Evolutionary conservation across 2,797 vertebrate genomes (phyloP).

Genomic region (Denticeps clupeoides): DNA sequence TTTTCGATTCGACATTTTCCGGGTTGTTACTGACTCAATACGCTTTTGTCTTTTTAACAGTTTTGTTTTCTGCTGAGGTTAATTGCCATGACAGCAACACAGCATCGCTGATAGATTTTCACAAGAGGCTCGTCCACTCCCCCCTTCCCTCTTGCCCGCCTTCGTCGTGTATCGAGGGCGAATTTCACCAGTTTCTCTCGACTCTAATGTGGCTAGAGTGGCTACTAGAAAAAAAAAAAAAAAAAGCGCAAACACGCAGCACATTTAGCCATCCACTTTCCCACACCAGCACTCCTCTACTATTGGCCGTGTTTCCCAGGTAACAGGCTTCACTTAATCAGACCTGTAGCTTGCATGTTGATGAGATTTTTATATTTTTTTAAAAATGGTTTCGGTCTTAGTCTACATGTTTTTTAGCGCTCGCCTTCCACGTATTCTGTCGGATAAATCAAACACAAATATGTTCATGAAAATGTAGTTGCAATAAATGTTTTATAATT

Average conservation of each 20-base stretch:
- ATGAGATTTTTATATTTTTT: constrained; percentile 18
- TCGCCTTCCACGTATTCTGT: no score
- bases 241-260: constrained; percentile 1
- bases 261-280: neutral
- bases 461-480: no score
- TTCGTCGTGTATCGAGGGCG: neutral
- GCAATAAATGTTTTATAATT: no score
- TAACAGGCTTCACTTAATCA: constrained; percentile 30
- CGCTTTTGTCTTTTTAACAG: constrained; percentile 11
- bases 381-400: no score
- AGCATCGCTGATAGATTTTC: constrained; percentile 9
- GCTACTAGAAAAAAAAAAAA: neutral
- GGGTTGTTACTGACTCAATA: constrained; percentile 15
- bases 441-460: no score
- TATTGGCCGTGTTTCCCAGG: constrained; percentile 25
- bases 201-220: neutral
- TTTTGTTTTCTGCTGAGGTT: constrained; percentile 19
- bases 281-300: constrained; percentile 1
- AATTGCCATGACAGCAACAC: constrained; percentile 11
- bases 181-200: no score
- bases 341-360: constrained; percentile 14
- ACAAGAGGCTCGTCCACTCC: neutral
- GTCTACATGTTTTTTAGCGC: no score
- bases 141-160: constrained; percentile 1
- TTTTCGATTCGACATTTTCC: no score